Conservation (phyloP, 2,113 vertebrate genomes). For the Microtus ochrogaster region DNA sequence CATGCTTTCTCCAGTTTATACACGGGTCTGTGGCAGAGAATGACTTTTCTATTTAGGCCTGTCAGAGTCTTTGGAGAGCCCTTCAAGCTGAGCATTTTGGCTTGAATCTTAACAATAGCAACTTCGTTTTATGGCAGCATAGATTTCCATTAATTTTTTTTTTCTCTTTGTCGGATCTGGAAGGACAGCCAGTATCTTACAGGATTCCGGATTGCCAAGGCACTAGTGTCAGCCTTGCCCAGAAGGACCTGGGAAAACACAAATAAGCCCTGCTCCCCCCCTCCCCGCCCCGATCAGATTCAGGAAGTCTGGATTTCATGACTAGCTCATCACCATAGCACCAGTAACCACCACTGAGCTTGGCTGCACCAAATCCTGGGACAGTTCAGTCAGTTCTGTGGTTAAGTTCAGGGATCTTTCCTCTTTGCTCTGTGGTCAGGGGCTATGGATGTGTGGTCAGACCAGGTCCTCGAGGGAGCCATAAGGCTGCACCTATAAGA, state of each 20-base stretch:
- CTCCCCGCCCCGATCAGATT: fast-evolving
- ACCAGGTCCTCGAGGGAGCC: neutral
- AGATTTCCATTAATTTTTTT: neutral
- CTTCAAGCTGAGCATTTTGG: conserved; percentile 6
- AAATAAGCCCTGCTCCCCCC: fast-evolving
- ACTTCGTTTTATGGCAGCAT: neutral
- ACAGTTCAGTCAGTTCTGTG: neutral
- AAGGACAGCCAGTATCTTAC: neutral
- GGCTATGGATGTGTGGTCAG: neutral
- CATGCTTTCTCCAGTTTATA: neutral
- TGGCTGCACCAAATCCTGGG: no score
- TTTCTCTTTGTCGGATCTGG: neutral
- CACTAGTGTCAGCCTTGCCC: neutral
- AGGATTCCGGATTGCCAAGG: neutral
- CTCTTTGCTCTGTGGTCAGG: neutral
- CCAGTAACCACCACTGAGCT: neutral
- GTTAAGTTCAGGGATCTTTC: neutral
- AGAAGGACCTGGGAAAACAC: no score
- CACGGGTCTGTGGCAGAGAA: neutral
- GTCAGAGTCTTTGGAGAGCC: neutral
- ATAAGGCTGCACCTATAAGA: neutral
- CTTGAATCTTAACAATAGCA: neutral
- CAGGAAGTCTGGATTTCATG: neutral
- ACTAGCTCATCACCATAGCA: neutral
- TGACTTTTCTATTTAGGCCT: neutral